Base-by-base conservation (phyloP, 2,113 vertebrate genomes). In the Lasiurus borealis region DNA sequence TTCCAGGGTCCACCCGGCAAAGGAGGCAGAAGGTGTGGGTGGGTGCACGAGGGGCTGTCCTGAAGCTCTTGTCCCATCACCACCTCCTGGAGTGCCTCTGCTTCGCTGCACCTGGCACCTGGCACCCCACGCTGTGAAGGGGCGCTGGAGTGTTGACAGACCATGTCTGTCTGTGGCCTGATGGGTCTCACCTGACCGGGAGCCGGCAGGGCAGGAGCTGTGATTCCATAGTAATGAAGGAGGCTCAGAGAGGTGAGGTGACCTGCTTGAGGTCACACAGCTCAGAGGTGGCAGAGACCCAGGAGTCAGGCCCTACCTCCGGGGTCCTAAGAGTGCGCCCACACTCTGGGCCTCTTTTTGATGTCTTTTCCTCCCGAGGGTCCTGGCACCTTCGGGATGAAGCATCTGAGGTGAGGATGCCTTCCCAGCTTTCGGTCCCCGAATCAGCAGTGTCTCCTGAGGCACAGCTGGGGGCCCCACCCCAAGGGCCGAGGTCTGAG, bases 61-160 rank as follows among this genome's bases (percentile, higher is more conserved):
- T 1, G 5, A 3, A 8, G 19, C 88, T 71, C 68, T 87, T 31
- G n/a, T 57, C 16, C 29, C 19, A 0, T 36, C 2, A 2, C 19
- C 52, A 4, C 46, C 40, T 9, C 40, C 72, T 0, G 0, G 54
- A 29, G 54, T 13, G 19, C 71, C 54, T 68, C 44, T 71, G 34
- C 9, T 1, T 0, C 6, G 76, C 64, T 5, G 0, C 0, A 0
- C 36, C 71, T 8, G 1, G 0, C n/a, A 8, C 54, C 54, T 57
- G 54, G 54, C 54, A n/a, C n/a, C n/a, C 82, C n/a, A 0, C 2
- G 6, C 46, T n/a, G 1, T 6, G 15, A 1, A 86, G 77, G 40
- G 16, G 68, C 0, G 10, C n/a, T 27, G 3, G 40, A 62, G 7
- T 3, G 68, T 84, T 18, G 29, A 7, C 48, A 48, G 8, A 81